Evolutionary conservation across 2,113 vertebrate species (phyloP).

Genomic region (Labrus mixtus): DNA sequence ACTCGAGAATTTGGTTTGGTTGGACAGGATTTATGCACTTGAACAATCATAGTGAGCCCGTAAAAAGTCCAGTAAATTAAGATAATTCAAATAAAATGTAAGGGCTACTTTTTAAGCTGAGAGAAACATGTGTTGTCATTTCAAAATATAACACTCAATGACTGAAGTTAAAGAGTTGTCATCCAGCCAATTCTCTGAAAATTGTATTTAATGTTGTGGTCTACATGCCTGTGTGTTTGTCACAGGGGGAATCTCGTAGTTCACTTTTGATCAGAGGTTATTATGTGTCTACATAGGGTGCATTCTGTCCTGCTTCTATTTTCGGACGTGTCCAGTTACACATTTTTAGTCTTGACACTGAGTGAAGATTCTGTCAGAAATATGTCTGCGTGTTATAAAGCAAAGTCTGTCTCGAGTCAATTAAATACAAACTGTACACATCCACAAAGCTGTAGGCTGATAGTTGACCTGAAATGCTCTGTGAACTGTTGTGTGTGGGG

Average conservation of each 20-base stretch:
- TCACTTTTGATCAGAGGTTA: not conserved
- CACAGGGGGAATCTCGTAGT: not conserved
- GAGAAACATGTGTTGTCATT: not conserved
- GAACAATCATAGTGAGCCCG: not conserved
- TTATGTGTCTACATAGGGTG: conserved; percentile 23
- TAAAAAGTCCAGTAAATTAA: not conserved
- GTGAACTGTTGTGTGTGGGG: not conserved
- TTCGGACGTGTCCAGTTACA: conserved; percentile 63
- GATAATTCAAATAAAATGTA: no score
- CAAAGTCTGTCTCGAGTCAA: conserved; percentile 2
- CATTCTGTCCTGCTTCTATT: conserved; percentile 55
- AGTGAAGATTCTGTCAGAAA: conserved; percentile 28
- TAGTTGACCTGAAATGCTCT: conserved; percentile 14
- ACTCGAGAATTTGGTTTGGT: not conserved
- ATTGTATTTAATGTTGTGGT: not conserved
- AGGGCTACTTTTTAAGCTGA: not conserved
- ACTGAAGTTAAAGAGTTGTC: not conserved
- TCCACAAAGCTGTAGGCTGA: not conserved
- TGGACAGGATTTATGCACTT: not conserved
- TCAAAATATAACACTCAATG: not conserved
- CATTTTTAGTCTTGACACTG: conserved; percentile 13
- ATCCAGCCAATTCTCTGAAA: not conserved
- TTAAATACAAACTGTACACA: conserved; percentile 14
- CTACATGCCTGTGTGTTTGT: not conserved
- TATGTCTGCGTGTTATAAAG: not conserved